Evolutionary conservation across 2,888 invertebrate species (phyloP).

Genomic region (Tetropium fuscum): DNA sequence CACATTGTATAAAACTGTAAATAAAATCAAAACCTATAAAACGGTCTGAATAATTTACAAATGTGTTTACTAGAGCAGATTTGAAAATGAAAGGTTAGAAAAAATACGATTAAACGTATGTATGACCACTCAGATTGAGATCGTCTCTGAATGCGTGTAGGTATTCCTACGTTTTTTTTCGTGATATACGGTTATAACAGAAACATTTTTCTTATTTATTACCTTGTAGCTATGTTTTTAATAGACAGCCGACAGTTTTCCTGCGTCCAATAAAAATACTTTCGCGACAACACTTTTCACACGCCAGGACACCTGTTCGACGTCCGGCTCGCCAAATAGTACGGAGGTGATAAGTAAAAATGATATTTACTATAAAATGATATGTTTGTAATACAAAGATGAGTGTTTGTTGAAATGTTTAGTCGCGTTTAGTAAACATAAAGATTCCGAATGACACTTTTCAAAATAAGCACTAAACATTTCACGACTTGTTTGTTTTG

Average conservation of each 20-base stretch:
- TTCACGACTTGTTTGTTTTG: constrained; percentile 61
- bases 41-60: too few species aligned
- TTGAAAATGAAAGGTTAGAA: too few species aligned
- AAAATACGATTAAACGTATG: too few species aligned
- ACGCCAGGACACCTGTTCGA: constrained; percentile 10
- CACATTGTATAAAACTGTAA: too few species aligned
- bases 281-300: background rate
- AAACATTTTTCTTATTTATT: too few species aligned
- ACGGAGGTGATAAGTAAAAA: constrained; percentile 48
- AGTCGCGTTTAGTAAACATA: constrained; percentile 61
- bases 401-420: constrained; percentile 63
- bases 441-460: constrained; percentile 66
- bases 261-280: background rate
- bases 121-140: too few species aligned
- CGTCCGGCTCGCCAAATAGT: background rate
- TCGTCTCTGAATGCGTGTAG: too few species aligned
- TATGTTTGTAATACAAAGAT: constrained; percentile 61
- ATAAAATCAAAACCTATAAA: too few species aligned
- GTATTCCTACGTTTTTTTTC: too few species aligned
- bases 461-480: constrained; percentile 65
- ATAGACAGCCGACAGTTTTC: background rate
- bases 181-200: too few species aligned
- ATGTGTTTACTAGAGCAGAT: too few species aligned
- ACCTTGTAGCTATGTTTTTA: background rate
- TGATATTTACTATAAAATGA: constrained; percentile 59